Evolutionary conservation across 2,113 vertebrate species (phyloP).

Genomic region (Callithrix jacchus): DNA sequence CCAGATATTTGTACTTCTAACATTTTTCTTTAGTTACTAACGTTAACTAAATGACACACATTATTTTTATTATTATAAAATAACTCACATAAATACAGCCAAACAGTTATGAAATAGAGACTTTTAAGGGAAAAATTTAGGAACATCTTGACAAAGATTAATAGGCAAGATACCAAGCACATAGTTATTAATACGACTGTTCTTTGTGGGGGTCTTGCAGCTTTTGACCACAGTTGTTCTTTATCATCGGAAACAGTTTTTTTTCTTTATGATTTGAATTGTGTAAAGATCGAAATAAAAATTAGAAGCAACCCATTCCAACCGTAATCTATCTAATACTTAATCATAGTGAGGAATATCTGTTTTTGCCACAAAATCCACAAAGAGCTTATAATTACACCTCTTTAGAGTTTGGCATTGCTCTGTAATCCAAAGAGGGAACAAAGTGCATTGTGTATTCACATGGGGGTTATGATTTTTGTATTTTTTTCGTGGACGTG

Average conservation of each 20-base stretch:
- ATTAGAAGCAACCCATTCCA: background rate
- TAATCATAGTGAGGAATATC: conserved; percentile 55
- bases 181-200: background rate
- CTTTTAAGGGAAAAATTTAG: background rate
- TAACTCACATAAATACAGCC: background rate
- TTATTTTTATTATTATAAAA: background rate
- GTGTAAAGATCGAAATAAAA: conserved; percentile 31
- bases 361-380: conserved; percentile 45
- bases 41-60: background rate
- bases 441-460: background rate
- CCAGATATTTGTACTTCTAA: background rate
- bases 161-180: background rate
- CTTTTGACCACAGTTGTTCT: background rate
- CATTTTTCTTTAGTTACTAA: background rate
- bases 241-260: conserved; percentile 23
- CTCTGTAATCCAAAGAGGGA: background rate
- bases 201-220: background rate
- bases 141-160: background rate
- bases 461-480: background rate
- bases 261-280: background rate
- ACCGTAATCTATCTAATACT: conserved; percentile 24
- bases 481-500: background rate
- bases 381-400: background rate
- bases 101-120: background rate
- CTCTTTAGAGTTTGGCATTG: background rate